Conservation (phyloP, 2,888 invertebrate species). For the Ichneumoninae sp. region DNA sequence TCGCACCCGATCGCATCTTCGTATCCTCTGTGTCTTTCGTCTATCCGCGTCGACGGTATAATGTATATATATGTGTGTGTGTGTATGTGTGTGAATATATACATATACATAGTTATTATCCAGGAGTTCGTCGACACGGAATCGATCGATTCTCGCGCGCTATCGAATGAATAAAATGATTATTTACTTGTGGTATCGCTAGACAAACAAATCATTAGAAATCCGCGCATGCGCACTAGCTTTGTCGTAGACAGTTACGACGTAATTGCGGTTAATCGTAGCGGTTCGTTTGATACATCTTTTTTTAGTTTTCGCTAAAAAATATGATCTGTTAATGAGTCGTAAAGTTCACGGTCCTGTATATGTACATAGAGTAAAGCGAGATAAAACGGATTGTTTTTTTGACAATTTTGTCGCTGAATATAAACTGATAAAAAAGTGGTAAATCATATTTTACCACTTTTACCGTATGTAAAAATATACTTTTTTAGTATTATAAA, state of each 20-base stretch:
- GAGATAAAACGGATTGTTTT: no score
- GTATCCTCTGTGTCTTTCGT: conserved; percentile 3
- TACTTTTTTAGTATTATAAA: no score
- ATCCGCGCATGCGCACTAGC: neutral
- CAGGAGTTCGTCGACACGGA: conserved; percentile 14
- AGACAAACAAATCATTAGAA: conserved; percentile 4
- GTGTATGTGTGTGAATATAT: neutral
- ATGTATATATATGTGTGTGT: neutral
- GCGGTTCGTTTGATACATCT: neutral
- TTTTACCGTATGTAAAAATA: no score
- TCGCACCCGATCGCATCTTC: conserved; percentile 26
- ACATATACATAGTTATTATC: neutral
- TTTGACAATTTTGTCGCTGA: no score
- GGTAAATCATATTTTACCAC: no score
- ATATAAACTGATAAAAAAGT: no score
- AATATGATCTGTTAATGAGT: conserved; percentile 14
- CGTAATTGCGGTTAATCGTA: conserved; percentile 15
- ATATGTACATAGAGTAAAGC: neutral
- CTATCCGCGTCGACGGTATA: neutral
- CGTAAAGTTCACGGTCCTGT: conserved; percentile 13
- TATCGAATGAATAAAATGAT: neutral
- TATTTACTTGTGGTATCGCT: conserved; percentile 6
- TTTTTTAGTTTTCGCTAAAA: neutral
- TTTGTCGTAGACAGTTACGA: neutral
- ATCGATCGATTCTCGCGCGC: conserved; percentile 13